Evolutionary conservation across 2,888 invertebrate species (phyloP).

Genomic region (Dynastes hyllus): DNA sequence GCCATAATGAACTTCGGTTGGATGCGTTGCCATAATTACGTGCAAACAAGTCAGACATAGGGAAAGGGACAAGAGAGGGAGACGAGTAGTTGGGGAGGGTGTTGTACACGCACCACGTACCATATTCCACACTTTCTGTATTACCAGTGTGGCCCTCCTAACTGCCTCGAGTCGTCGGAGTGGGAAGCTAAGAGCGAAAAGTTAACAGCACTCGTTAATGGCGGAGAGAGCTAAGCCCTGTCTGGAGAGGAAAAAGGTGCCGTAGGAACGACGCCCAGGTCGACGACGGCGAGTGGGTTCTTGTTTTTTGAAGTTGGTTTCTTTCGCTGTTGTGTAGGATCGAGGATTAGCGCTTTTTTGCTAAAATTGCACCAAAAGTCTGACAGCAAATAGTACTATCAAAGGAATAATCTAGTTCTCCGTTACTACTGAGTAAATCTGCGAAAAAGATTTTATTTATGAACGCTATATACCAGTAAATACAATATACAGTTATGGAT

Average conservation of each 20-base stretch:
- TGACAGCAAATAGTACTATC: too few species aligned
- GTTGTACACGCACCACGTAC: conserved; percentile 56
- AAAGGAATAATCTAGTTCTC: too few species aligned
- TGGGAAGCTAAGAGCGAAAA: conserved; percentile 61
- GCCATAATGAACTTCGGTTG: conserved; percentile 64
- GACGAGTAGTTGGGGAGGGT: not conserved
- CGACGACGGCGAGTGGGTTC: not conserved
- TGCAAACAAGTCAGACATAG: conserved; percentile 67
- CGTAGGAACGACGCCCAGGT: conserved; percentile 11
- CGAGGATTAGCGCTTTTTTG: not conserved
- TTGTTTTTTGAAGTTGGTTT: not conserved
- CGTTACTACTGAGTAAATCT: too few species aligned
- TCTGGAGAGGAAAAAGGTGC: conserved; percentile 37
- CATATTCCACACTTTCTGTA: not conserved
- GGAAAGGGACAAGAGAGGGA: conserved; percentile 27
- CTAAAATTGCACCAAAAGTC: too few species aligned
- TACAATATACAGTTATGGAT: too few species aligned
- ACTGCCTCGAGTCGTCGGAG: conserved; percentile 52
- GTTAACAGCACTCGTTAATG: conserved; percentile 54
- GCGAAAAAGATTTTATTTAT: too few species aligned
- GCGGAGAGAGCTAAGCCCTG: conserved; percentile 30
- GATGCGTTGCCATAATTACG: conserved; percentile 68
- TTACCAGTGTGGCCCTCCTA: conserved; percentile 51
- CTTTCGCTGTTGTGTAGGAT: not conserved
- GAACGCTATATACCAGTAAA: too few species aligned